Conservation (phyloP, 2,888 invertebrate genomes). For the Altica lythri region DNA sequence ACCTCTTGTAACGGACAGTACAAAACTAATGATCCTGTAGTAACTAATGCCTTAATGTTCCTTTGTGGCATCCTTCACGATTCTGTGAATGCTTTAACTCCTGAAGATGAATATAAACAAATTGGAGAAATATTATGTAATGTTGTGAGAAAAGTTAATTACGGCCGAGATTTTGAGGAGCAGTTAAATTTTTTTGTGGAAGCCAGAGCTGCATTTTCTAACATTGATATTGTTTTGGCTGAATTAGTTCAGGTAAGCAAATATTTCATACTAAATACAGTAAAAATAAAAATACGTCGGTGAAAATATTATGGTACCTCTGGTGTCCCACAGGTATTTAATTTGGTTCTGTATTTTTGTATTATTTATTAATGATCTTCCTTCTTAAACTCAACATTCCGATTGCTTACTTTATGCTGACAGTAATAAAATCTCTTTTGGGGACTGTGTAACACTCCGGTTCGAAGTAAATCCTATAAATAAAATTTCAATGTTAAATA, state of each 20-base stretch:
- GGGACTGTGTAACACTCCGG: too few relatives aligned
- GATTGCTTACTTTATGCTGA: too few relatives aligned
- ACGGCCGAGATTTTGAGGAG: conserved; percentile 86
- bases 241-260: conserved; percentile 79
- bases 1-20: conserved; percentile 56
- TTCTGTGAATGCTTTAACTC: conserved; percentile 87
- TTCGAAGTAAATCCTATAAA: too few relatives aligned
- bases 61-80: conserved; percentile 90
- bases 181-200: conserved; percentile 94
- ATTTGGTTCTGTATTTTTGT: too few relatives aligned
- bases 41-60: conserved; percentile 86
- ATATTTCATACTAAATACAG: too few relatives aligned
- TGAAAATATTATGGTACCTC: too few relatives aligned
- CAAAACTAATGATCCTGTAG: conserved; percentile 78
- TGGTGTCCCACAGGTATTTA: too few relatives aligned
- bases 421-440: too few relatives aligned
- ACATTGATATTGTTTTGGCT: conserved; percentile 84
- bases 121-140: conserved; percentile 82
- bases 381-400: too few relatives aligned
- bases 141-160: conserved; percentile 79
- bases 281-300: too few relatives aligned
- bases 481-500: too few relatives aligned
- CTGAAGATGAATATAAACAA: conserved; percentile 89
- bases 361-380: too few relatives aligned
- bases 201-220: conserved; percentile 86